phyloP scores from a whole-genome alignment of 2,888 invertebrate genomes.

The Carterocephalus palaemon region DNA sequence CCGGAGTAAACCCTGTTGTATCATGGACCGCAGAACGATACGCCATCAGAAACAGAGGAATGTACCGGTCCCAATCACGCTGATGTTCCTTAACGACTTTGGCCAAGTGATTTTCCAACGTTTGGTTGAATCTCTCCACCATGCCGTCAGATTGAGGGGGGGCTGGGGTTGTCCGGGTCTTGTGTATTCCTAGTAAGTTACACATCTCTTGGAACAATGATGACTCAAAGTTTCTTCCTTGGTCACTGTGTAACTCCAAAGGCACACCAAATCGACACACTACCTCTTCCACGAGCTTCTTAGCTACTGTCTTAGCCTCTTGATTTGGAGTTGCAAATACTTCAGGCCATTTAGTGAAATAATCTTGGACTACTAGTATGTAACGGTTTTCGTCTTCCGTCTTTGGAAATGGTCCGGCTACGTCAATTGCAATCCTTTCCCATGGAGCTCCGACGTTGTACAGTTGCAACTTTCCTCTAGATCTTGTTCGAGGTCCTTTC shows the following conservation, averaged over 20 bases:
- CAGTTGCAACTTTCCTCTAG: constrained; percentile 5
- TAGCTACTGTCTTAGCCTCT: constrained; percentile 11
- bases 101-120: neutral
- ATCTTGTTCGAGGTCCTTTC: constrained; percentile 7
- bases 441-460: constrained; percentile 12
- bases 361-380: no score
- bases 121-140: constrained; percentile 14
- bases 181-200: constrained; percentile 11
- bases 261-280: constrained; percentile 11
- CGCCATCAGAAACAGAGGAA: constrained; percentile 5
- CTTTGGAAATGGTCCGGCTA: no score
- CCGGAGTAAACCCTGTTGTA: neutral
- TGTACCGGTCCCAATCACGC: constrained; percentile 5
- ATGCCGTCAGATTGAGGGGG: constrained; percentile 17
- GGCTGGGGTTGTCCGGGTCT: constrained; percentile 17
- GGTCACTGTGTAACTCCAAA: constrained; percentile 8
- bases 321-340: constrained; percentile 7
- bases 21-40: constrained; percentile 2
- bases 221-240: constrained; percentile 19
- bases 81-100: constrained; percentile 3
- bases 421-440: constrained; percentile 5
- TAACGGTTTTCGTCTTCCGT: no score
- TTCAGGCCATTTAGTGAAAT: no score
- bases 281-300: constrained; percentile 5
- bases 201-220: constrained; percentile 18